These are phyloP conservation scores for Paracyprichromis sp. DNA, from an alignment of 2,113 vertebrate species.

Conservation along the genomic window DNA sequence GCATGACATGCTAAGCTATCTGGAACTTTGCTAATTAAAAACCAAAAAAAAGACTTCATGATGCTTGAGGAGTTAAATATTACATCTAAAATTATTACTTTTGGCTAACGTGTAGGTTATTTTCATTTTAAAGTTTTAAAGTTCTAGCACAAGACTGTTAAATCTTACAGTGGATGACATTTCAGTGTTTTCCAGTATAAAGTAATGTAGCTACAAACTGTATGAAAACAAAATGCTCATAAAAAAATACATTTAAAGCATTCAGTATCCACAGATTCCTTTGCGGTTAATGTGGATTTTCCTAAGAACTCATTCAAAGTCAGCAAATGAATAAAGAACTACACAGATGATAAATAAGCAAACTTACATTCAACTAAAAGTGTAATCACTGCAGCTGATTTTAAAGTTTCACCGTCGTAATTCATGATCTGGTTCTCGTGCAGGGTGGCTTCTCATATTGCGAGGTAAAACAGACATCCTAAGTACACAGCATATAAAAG, in stretches of 20 bases:
- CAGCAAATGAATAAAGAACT: not conserved
- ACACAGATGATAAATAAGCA: not conserved
- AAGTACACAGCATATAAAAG: constrained; percentile 24
- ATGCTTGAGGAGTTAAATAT: not conserved
- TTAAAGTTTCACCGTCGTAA: not conserved
- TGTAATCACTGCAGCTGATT: not conserved
- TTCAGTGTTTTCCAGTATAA: not conserved
- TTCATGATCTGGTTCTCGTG: not conserved
- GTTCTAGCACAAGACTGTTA: not conserved
- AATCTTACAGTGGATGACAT: not conserved
- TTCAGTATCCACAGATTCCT: not conserved
- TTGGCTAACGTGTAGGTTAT: not conserved
- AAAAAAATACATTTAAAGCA: not conserved
- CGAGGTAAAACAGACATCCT: constrained; percentile 34
- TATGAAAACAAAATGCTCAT: not conserved
- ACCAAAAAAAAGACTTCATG: not conserved
- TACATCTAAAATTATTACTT: not conserved
- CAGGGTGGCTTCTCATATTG: not conserved
- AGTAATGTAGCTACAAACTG: not conserved
- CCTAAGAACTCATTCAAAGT: not conserved
- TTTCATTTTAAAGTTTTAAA: not conserved
- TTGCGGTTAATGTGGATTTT: not conserved
- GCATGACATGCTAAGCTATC: not conserved
- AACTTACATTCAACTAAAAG: not conserved
- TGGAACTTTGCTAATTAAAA: not conserved